phyloP scores from a whole-genome alignment of 2,113 vertebrate species.

The Heteronetta atricapilla region DNA sequence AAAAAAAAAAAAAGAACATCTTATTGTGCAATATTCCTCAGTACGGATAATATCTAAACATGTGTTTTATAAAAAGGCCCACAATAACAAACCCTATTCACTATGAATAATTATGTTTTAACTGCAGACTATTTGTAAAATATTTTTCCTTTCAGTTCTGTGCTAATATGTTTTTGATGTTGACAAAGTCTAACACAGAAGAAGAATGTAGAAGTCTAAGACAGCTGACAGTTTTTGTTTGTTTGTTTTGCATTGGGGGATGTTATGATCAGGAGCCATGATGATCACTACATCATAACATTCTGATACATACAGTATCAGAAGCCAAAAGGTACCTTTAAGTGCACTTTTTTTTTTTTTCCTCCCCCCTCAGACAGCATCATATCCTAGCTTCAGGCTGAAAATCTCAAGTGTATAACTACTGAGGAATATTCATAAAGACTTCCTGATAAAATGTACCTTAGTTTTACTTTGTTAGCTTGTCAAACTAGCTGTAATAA shows the following conservation, averaged over 20 bases:
- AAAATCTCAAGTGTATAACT: background rate
- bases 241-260: background rate
- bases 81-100: slow-evolving; percentile 56
- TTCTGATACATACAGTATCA: background rate
- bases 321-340: background rate
- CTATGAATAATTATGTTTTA: slow-evolving; percentile 70
- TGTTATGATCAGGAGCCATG: background rate
- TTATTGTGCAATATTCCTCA: slow-evolving; percentile 44
- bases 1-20: background rate
- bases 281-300: too few relatives aligned
- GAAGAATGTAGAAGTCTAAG: background rate
- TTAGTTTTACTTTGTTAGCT: background rate
- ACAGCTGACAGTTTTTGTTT: background rate
- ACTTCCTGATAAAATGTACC: background rate
- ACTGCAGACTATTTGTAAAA: slow-evolving; percentile 11
- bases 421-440: background rate
- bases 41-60: slow-evolving; percentile 40
- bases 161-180: background rate
- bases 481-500: background rate
- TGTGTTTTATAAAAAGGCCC: slow-evolving; percentile 16
- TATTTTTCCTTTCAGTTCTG: slow-evolving; percentile 54
- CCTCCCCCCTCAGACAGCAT: background rate
- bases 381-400: background rate
- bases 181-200: slow-evolving; percentile 24
- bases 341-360: background rate